Base-by-base conservation (phyloP, 1,140 invertebrate species). In the Penaeus chinensis region DNA sequence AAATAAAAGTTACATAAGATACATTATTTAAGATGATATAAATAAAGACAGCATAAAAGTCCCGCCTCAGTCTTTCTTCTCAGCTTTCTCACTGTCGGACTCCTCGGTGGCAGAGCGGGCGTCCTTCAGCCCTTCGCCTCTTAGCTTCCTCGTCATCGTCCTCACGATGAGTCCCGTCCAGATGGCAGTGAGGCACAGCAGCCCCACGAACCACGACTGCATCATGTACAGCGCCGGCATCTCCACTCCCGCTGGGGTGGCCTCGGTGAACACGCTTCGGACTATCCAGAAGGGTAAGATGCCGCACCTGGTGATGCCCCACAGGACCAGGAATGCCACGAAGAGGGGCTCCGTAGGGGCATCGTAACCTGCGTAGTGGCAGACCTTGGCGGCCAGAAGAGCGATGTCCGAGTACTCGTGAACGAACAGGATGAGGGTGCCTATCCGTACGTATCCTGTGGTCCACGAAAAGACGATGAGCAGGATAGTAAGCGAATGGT, bases 351-450 rank as follows among this genome's bases (percentile, higher is more conserved):
- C 97, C 19, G 91, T 97, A 98, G 3, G 96, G 85, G 92, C 95
- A 95, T 91, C 98, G 96, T 90, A 95, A 96, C 90, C 96, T 96
- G 47, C 95, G 92, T 99, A 99, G 91, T 98, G 97, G n/a, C 96
- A 95, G 92, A 98, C 95, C 93, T 99, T 99, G 13, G 96, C 96
- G 60, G 94, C 95, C n/a, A 74, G 10, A 4, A 74, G 24, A 18
- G 71, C 71, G 91, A 98, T 97, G 93, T 99, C 98, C 42, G 97
- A 97, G 91, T 95, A 96, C 93, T 99, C 98, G 92, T 99, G 98
- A 13, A 98, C 93, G 74, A 99, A 92, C n/a, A 99, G 93, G 37
- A 99, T 96, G 47, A 99, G 93, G 0, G 96, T 96, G 5, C 98
- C 98, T 66, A 99, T 95, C 61, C 98, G 94, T 87, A 96, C 95